Evolutionary conservation across 2,113 vertebrate species (phyloP), one percentile per base, ranked within the genome.

Genomic region (Cebus imitator): DNA sequence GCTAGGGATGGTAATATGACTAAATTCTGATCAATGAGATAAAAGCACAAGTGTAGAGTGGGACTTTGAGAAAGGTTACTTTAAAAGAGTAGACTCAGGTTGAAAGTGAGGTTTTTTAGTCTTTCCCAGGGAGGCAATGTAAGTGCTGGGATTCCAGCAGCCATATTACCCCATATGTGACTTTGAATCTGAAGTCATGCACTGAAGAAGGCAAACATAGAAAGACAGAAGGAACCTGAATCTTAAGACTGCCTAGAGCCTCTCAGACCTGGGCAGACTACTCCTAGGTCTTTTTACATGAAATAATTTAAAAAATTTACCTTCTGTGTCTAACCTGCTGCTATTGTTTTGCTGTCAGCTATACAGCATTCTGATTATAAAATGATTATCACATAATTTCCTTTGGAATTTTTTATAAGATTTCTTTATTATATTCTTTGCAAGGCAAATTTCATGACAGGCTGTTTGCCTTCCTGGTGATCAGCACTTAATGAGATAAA

Each of bases 401-500:
- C 35, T 95, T 85, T 90, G 58, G 20, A 90, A 87, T 92, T 84
- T 58, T 52, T 18, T 5, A 45, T 89, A 90, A 85, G 73, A 94
- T 92, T 82, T 97, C 84, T 93, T 92, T 92, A 85, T 95, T 96
- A 94, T 70, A 83, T 68, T 86, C 93, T 95, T 96, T 97, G 92
- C 88, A 97, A 92, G 78, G 97, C 94, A 97, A 88, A 95, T 96
- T 97, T 98, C 66, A 93, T 61, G 95, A 92, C 94, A 96, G 85
- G 81, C 92, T 93, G 76, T 93, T 97, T 83, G 90, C 92, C 96
- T 94, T 96, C 57, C 97, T 85, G 50, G 64, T 72, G 90, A 96
- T 92, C 87, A 90, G 95, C 92, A 35, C 92, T 95, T 97, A 95
- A 97, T 79, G 97, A 97, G 97, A 94, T 95, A 96, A 97, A 80